phyloP scores from a whole-genome alignment of 2,888 invertebrate species.

The Oasisia sp. region DNA sequence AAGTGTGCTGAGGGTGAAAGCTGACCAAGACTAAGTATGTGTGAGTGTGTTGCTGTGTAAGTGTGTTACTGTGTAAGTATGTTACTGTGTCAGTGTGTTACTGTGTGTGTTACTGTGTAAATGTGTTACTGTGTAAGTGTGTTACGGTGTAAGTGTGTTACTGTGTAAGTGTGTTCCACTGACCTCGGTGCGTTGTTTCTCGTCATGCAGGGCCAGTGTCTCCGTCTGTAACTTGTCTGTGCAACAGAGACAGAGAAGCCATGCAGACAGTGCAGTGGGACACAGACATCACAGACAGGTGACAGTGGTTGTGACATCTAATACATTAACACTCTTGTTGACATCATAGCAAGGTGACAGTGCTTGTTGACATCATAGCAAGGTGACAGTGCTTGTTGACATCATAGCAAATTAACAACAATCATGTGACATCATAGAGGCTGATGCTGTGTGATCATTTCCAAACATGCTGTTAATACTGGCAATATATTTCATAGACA shows the following conservation, averaged over 20 bases:
- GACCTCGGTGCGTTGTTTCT: constrained; percentile 63
- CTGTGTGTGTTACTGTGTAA: too few relatives aligned
- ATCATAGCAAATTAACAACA: background rate
- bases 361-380: background rate
- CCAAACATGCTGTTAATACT: background rate
- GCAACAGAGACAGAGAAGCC: constrained; percentile 32
- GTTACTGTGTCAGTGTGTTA: too few relatives aligned
- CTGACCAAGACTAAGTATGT: too few relatives aligned
- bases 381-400: background rate
- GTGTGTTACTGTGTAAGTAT: too few relatives aligned
- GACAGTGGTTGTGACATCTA: background rate
- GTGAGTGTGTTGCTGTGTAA: too few relatives aligned
- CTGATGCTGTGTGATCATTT: background rate
- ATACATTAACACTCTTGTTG: background rate
- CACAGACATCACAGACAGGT: background rate
- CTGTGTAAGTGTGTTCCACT: background rate
- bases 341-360: background rate
- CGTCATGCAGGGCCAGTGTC: constrained; percentile 61
- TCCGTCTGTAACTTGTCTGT: constrained; percentile 64
- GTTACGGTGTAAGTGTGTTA: too few relatives aligned
- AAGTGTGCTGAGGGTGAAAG: background rate
- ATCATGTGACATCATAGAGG: background rate
- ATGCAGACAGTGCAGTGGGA: constrained; percentile 18
- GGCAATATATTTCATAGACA: background rate
- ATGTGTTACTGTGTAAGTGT: too few relatives aligned